Evolutionary conservation across 2,888 invertebrate genomes (phyloP).

Genomic region (Epinotia ramella): DNA sequence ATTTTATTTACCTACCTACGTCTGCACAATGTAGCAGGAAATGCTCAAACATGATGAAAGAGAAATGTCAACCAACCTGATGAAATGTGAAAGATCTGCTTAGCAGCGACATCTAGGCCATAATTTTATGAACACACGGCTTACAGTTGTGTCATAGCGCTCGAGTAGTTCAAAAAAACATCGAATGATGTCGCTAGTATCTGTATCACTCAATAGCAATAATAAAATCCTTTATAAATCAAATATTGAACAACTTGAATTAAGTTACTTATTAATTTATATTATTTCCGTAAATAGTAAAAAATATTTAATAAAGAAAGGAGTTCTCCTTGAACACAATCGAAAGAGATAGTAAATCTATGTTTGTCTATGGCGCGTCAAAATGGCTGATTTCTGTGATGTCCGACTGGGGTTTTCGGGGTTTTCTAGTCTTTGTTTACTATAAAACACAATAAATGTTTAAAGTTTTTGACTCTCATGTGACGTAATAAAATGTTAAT

Average conservation of each 20-base stretch:
- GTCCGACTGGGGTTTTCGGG: constrained; percentile 74
- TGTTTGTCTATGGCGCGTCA: constrained; percentile 77
- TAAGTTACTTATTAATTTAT: not conserved
- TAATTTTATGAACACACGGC: not conserved
- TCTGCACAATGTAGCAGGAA: too few species aligned
- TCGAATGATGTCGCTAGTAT: constrained; percentile 4
- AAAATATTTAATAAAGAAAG: not conserved
- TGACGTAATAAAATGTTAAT: constrained; percentile 82
- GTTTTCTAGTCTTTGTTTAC: constrained; percentile 80
- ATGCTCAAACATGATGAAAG: too few species aligned
- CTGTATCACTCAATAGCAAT: not conserved
- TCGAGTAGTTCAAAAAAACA: not conserved
- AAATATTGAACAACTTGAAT: not conserved
- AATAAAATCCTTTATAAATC: not conserved
- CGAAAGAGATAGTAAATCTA: constrained; percentile 41
- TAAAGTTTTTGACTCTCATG: constrained; percentile 70
- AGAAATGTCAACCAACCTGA: too few species aligned
- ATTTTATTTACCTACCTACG: too few species aligned
- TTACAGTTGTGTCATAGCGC: not conserved
- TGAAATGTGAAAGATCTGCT: not conserved
- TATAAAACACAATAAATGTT: constrained; percentile 72
- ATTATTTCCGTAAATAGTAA: not conserved
- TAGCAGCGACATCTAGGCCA: constrained; percentile 23
- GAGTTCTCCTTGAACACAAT: constrained; percentile 42
- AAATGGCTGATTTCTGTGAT: constrained; percentile 82